phyloP scores from a whole-genome alignment of 2,888 invertebrate genomes.

The Drosophila hamatofila region DNA sequence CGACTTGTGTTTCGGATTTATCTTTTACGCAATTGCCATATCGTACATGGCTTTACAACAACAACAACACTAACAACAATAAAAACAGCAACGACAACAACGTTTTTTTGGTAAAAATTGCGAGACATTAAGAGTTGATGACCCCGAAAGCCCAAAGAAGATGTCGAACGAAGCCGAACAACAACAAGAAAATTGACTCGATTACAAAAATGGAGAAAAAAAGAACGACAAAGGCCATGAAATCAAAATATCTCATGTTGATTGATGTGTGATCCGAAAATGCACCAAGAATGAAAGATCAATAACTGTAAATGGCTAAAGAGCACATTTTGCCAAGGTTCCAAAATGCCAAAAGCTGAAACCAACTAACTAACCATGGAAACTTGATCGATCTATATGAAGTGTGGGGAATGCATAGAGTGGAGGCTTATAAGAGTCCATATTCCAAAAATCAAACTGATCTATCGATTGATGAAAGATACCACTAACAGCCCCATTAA shows the following conservation, averaged over 20 bases:
- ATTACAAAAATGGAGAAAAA: slow-evolving; percentile 25
- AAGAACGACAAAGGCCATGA: slow-evolving; percentile 38
- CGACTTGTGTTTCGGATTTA: slow-evolving; percentile 1
- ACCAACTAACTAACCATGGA: not conserved
- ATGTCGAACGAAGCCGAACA: slow-evolving; percentile 50
- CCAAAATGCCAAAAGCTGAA: not conserved
- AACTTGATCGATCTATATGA: not conserved
- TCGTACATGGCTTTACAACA: slow-evolving; percentile 29
- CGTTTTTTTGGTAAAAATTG: slow-evolving; percentile 46
- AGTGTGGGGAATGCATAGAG: not conserved
- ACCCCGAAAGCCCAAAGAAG: slow-evolving; percentile 73
- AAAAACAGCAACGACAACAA: slow-evolving; percentile 21
- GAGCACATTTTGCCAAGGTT: slow-evolving; percentile 2
- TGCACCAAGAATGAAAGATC: slow-evolving; percentile 10
- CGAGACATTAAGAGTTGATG: slow-evolving; percentile 56
- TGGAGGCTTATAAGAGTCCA: not conserved
- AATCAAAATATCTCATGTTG: slow-evolving; percentile 28
- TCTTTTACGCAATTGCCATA: slow-evolving; percentile 22
- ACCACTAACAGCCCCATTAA: too few species aligned
- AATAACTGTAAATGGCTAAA: slow-evolving; percentile 35
- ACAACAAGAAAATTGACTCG: slow-evolving; percentile 17
- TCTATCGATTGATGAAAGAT: not conserved
- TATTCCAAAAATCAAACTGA: not conserved
- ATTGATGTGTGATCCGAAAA: slow-evolving; percentile 2
- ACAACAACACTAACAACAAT: slow-evolving; percentile 30